phyloP scores from a whole-genome alignment of 2,113 vertebrate genomes.

The Lasiurus borealis region DNA sequence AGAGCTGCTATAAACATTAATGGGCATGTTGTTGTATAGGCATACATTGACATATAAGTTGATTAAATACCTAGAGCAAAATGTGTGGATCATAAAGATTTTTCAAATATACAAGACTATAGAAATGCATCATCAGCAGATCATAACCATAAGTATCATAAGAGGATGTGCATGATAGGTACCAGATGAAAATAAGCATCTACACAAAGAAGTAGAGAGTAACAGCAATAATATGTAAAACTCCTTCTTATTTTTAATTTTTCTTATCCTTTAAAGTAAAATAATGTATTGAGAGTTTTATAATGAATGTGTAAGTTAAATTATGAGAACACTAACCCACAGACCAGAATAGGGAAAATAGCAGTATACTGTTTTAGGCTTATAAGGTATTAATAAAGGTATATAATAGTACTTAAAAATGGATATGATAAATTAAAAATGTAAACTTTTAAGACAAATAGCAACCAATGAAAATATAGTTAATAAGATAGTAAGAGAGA shows the following conservation, averaged over 20 bases:
- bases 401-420: neutral
- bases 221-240: neutral
- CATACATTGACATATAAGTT: neutral
- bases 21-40: neutral
- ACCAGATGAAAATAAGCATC: neutral
- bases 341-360: neutral
- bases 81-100: neutral
- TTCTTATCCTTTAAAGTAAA: neutral
- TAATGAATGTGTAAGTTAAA: neutral
- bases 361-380: neutral
- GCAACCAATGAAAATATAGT: neutral
- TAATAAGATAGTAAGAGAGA: neutral
- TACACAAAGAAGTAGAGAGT: neutral
- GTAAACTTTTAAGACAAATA: neutral
- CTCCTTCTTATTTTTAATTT: neutral
- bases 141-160: neutral
- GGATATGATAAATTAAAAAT: neutral
- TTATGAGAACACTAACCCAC: neutral
- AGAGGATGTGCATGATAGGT: neutral
- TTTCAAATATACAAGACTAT: neutral
- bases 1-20: neutral
- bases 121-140: neutral
- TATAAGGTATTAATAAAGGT: neutral
- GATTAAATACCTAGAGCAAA: neutral
- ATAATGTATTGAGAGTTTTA: neutral